Conservation (phyloP, 2,113 vertebrate genomes). For the Helogale parvula region DNA sequence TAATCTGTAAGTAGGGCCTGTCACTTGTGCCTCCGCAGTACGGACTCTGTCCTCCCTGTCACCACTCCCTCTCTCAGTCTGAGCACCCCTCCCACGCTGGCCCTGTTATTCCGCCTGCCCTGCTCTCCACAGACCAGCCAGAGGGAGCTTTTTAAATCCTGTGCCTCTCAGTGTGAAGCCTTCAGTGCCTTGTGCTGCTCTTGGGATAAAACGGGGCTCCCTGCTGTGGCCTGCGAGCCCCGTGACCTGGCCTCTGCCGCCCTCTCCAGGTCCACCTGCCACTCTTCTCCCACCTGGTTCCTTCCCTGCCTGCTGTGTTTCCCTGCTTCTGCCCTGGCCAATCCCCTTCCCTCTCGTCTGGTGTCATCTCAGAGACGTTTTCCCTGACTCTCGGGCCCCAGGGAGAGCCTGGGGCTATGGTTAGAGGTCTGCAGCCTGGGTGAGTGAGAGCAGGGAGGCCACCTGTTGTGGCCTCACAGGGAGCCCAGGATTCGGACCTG, state of each 20-base stretch:
- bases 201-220: background rate
- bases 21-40: background rate
- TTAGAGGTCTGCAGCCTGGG: background rate
- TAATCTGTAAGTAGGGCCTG: background rate
- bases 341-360: background rate
- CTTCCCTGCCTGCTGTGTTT: background rate
- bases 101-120: background rate
- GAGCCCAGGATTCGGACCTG: background rate
- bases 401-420: accelerated
- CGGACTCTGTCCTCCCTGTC: background rate
- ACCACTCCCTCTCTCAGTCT: accelerated
- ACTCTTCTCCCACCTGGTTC: background rate
- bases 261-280: background rate
- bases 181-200: background rate
- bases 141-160: background rate
- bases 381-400: background rate
- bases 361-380: background rate
- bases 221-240: accelerated
- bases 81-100: background rate
- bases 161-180: background rate
- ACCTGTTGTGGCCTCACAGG: background rate
- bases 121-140: accelerated
- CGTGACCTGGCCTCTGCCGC: background rate
- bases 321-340: background rate
- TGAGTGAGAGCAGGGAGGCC: background rate